These are phyloP conservation scores for Cyanoramphus novaezelandiae DNA, from an alignment of 2,113 vertebrate genomes.

Conservation along the genomic window DNA sequence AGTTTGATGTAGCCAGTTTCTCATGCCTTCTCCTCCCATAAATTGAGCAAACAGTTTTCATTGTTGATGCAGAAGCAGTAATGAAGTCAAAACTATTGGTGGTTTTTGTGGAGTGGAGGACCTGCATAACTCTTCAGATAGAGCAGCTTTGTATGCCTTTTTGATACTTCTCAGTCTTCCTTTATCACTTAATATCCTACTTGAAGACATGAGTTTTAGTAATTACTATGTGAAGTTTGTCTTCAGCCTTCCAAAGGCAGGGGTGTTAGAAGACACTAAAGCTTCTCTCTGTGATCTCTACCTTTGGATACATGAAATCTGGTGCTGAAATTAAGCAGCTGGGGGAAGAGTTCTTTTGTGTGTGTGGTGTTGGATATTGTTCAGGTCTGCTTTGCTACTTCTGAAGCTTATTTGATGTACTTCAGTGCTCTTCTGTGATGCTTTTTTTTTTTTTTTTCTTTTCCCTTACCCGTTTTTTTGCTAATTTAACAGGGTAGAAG, in stretches of 20 bases:
- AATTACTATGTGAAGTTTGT: neutral
- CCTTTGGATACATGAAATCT: neutral
- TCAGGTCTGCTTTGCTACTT: neutral
- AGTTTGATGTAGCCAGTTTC: neutral
- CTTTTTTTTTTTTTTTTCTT: neutral
- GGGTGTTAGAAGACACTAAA: neutral
- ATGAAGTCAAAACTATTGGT: neutral
- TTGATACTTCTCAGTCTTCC: neutral
- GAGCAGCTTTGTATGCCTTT: neutral
- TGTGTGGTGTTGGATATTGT: neutral
- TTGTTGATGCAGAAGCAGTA: neutral
- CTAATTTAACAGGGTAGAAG: neutral
- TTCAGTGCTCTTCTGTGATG: neutral
- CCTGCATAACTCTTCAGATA: neutral
- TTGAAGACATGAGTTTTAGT: neutral
- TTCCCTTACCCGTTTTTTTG: neutral
- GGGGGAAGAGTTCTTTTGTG: too few relatives aligned
- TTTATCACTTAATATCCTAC: neutral
- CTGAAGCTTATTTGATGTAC: neutral
- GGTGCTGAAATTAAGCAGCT: neutral
- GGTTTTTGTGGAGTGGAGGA: neutral
- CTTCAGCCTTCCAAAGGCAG: neutral
- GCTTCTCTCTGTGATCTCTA: neutral
- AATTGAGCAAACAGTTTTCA: neutral
- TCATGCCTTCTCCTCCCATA: neutral